phyloP scores from a whole-genome alignment of 2,113 vertebrate genomes.

The Regulus satrapa region DNA sequence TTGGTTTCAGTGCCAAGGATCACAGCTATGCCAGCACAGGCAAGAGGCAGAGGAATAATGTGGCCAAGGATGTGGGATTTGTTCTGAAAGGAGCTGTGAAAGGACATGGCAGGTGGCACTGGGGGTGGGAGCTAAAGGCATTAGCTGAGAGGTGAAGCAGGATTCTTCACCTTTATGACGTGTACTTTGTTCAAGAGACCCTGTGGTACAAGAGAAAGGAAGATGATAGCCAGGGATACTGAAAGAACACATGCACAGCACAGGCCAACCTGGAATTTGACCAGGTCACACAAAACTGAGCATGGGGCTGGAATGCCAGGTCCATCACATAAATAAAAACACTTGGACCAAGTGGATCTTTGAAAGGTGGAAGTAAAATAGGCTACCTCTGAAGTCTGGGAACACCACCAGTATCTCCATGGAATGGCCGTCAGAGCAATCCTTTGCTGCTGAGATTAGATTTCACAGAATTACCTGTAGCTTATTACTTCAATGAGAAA shows the following conservation, averaged over 20 bases:
- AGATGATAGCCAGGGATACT: not conserved
- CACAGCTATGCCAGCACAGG: not conserved
- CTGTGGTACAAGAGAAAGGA: not conserved
- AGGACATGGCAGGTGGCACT: not conserved
- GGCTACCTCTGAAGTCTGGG: not conserved
- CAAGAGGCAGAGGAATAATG: not conserved
- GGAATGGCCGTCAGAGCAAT: not conserved
- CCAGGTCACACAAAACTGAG: not conserved
- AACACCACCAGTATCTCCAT: not conserved
- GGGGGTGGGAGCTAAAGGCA: not conserved
- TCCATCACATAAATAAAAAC: rapidly evolving
- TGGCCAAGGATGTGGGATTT: not conserved
- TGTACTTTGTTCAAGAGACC: not conserved
- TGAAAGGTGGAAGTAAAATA: not conserved
- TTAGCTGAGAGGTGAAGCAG: not conserved
- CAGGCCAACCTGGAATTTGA: not conserved
- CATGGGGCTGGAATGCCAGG: not conserved
- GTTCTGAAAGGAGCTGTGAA: not conserved
- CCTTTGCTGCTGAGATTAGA: not conserved
- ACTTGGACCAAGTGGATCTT: not conserved
- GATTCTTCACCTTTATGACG: not conserved
- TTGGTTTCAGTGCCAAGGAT: not conserved
- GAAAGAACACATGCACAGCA: not conserved
- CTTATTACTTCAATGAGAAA: not conserved
- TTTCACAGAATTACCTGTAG: not conserved